Base-by-base conservation (phyloP, 1,140 invertebrate genomes). In the Ceratina calcarata region DNA sequence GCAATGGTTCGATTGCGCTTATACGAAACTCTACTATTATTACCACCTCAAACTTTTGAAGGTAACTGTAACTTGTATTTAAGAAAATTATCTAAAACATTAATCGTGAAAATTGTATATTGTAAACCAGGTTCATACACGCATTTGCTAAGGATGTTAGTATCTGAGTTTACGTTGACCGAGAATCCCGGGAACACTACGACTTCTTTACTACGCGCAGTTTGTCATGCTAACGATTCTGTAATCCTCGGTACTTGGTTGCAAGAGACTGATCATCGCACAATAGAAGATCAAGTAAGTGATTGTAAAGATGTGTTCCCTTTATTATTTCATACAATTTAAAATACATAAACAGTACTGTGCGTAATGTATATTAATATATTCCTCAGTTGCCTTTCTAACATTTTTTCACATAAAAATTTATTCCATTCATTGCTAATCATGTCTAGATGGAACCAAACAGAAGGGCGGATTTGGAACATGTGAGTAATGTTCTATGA, bases 181-280 rank as follows among this genome's bases (percentile, higher is more conserved):
- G 99, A 99, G 91, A 99, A 99, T 93, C 95, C 96, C 37, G 97
- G 98, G 22, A 99, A 99, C 89, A 99, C 97, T 20, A 98, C 98
- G 0, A 99, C 98, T 27, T 98, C 97, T 0, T 94, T 98, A 68
- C 93, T 99, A 45, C 94, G 97, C 65, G 95, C 95, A 60, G 95
- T 98, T 58, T 99, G 98, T 91, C 97, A 99, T 93, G 96, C 96
- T 3, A 97, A 98, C 88, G 97, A 99, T 91, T 97, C 96, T 0
- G 96, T 98, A 20, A 95, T 99, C 79, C 93, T 98, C 57, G 96
- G 97, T 32, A 97, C 97, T 62, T 97, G 97, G 96, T 93, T 98
- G 22, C 97, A 98, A 90, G 98, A 99, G 91, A 99, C 98, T 10
- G 98, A 99, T 93, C 98, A 99, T 93, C 96, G 97, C 76, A 97